Base-by-base conservation (phyloP, 2,113 vertebrate genomes). In the Apteryx mantelli region DNA sequence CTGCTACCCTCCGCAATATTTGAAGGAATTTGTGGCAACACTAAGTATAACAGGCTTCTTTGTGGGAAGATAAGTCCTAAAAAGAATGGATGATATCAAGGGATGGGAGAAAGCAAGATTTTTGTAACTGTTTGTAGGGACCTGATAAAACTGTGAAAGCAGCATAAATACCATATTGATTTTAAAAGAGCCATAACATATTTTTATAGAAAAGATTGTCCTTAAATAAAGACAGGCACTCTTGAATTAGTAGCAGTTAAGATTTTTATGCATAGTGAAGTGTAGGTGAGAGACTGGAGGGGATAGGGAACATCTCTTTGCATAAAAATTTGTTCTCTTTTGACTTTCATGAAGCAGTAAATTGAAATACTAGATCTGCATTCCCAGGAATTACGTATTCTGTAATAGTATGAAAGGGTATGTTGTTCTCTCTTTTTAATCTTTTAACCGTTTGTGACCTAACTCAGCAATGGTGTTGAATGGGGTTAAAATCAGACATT, bases 281-380 rank as follows among this genome's bases (percentile, higher is more conserved):
- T 70, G 74, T 89, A 95, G 86, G 92, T 97, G 96, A 96, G 78
- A 97, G 95, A 97, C 95, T 90, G 82, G 44, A 93, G 75, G 36
- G 79, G 44, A 74, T 58, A 87, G 36, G 0, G 40, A 82, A 48
- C 63, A 68, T 85, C 66, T 88, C 91, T 95, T 77, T 95, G 68
- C 84, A 89, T 91, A 64, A 81, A 70, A 79, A 91, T 77, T 74
- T 93, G 30, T 30, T 94, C 64, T 88, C 36, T 93, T 88, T 92
- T 89, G 75, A 77, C 76, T 95, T 94, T 60, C 36, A 52, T 55
- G 84, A 85, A 74, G 55, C 58, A 70, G 78, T 32, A 58, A 52
- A 78, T 36, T 53, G 82, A 95, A 80, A 70, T 63, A 74, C 7
- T n/a, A 65, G 50, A 20, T 52, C 46, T 89, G 26, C 25, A 3